Evolutionary conservation across 2,888 invertebrate species (phyloP).

Genomic region (Zhuqinia jingwanae): DNA sequence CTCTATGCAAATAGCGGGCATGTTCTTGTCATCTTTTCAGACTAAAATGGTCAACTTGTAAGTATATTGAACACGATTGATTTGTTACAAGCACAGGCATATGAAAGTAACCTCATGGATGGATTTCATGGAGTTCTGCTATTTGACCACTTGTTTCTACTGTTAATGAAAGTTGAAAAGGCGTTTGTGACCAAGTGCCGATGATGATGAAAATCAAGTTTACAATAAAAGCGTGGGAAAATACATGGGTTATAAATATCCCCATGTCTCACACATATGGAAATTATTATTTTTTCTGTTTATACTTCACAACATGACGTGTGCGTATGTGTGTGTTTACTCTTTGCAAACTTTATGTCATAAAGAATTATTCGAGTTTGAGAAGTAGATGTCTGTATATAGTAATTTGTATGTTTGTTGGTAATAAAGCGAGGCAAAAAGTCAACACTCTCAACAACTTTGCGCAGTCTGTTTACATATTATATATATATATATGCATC

Average conservation of each 20-base stretch:
- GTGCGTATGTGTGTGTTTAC: too few relatives aligned
- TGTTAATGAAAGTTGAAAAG: slow-evolving; percentile 33
- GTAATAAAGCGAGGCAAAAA: too few relatives aligned
- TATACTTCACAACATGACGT: too few relatives aligned
- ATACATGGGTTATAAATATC: not conserved
- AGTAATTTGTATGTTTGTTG: too few relatives aligned
- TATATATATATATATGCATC: too few relatives aligned
- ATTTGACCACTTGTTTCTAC: not conserved
- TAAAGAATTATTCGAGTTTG: too few relatives aligned
- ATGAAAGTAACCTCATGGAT: not conserved
- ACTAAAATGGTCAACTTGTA: slow-evolving; percentile 45
- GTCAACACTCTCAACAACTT: too few relatives aligned
- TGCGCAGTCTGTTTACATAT: too few relatives aligned
- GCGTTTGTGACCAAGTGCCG: slow-evolving; percentile 1
- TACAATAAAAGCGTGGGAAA: slow-evolving; percentile 15
- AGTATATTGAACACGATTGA: slow-evolving; percentile 63
- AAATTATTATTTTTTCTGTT: too few relatives aligned
- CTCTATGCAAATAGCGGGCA: slow-evolving; percentile 65
- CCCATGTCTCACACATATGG: not conserved
- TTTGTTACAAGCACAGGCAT: slow-evolving; percentile 32
- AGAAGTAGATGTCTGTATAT: too few relatives aligned
- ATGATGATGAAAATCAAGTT: slow-evolving; percentile 12
- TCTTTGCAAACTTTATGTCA: too few relatives aligned
- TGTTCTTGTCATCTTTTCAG: slow-evolving; percentile 58
- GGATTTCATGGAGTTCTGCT: not conserved